Base-by-base conservation (phyloP, 2,797 vertebrate species). In the Cossypha polioptera region DNA sequence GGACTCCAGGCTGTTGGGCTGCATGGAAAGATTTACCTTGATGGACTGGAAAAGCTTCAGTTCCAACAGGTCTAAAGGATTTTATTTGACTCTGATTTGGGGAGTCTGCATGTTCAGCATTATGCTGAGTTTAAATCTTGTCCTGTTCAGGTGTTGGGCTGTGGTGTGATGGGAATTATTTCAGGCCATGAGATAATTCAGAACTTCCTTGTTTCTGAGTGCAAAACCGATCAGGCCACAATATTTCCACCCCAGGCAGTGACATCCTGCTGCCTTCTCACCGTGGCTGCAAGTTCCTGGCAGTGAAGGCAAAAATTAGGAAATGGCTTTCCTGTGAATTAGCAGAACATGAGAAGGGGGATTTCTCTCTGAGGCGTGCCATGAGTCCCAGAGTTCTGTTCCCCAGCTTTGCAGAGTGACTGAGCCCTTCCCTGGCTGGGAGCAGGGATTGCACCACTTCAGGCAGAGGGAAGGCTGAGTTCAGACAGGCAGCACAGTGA, bases 21-120 rank as follows among this genome's bases (percentile, higher is more conserved):
- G 33, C 5, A 9, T 1, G 0, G 5, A 21, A 50, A 36, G 9
- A 8, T 86, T 55, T 19, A 35, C 8, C 25, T 42, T 1, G 2
- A 15, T 4, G 5, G n/a, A 11, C 8, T 75, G 62, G 16, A 43
- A 89, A 58, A 31, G 2, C 7, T 57, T 29, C 7, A 35, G 43
- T 58, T 53, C 38, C 15, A 33, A 22, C 51, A 47, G 42, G 20
- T 33, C 18, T 21, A 1, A 19, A 86, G 54, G 28, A 7, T 61
- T 47, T 47, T 47, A 24, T 24, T 13, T 47, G 22, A 11, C 35
- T 50, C 54, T 50, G 53, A 20, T 55, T 67, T 51, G 51, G 25
- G n/a, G 33, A 63, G 14, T 7, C 16, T 25, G 16, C 2, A 3
- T 53, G 6, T 7, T 66, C 16, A 75, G 31, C 45, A 2, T 63